phyloP scores from a whole-genome alignment of 2,113 vertebrate genomes.

The Orientallactaga bullata region DNA sequence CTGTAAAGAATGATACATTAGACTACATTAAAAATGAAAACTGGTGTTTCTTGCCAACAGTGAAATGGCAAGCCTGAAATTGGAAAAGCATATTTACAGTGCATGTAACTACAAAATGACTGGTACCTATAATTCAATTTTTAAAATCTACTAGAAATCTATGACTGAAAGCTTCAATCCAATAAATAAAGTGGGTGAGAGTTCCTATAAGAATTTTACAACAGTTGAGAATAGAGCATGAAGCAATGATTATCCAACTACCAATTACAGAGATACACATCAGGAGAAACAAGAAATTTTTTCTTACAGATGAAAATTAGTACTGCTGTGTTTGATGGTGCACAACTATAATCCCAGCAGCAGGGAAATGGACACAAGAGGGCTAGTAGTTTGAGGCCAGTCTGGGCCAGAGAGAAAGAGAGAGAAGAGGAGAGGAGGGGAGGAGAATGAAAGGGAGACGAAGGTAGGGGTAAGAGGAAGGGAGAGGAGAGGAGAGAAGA shows the following conservation, averaged over 20 bases:
- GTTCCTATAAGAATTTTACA: not conserved
- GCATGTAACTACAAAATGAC: not conserved
- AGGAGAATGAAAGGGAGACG: not conserved
- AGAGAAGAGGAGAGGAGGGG: not conserved
- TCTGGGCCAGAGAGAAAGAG: not conserved
- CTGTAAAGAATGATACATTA: constrained; percentile 27
- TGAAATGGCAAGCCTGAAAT: constrained; percentile 48
- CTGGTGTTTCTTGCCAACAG: constrained; percentile 18
- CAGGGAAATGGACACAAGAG: not conserved
- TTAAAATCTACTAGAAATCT: constrained; percentile 44
- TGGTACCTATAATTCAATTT: constrained; percentile 37
- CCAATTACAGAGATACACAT: constrained; percentile 28
- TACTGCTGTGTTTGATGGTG: not conserved
- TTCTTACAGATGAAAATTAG: constrained; percentile 29
- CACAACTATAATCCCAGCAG: not conserved
- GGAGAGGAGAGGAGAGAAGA: too few species aligned
- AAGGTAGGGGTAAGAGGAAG: not conserved
- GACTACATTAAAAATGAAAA: constrained; percentile 23
- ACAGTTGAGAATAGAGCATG: constrained; percentile 9
- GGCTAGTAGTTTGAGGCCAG: not conserved
- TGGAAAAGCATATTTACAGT: not conserved
- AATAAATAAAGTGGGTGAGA: not conserved
- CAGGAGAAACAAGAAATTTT: not conserved
- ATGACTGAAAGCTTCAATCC: not conserved
- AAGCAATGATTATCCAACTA: not conserved